Evolutionary conservation across 2,888 invertebrate species (phyloP).

Genomic region (Clepsis dumicolana): DNA sequence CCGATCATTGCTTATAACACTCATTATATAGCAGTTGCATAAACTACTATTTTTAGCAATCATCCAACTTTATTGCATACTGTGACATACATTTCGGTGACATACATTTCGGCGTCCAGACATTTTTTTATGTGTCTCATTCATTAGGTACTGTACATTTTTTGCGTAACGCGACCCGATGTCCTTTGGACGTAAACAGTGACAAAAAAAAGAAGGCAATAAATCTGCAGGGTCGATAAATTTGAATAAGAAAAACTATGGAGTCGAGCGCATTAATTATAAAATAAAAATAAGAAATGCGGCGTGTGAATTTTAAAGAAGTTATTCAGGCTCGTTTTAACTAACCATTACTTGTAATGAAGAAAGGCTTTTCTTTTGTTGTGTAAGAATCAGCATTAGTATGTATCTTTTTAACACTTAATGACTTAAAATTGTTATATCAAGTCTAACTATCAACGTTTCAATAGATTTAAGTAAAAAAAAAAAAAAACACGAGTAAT

Average conservation of each 20-base stretch:
- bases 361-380: constrained; percentile 4
- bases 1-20: no score
- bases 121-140: constrained; percentile 33
- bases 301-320: background rate
- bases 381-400: background rate
- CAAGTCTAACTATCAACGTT: no score
- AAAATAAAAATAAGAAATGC: background rate
- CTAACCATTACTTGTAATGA: background rate
- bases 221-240: constrained; percentile 69
- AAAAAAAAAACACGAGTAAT: no score
- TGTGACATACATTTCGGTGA: constrained; percentile 5
- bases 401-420: background rate
- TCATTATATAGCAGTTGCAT: no score
- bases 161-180: constrained; percentile 73
- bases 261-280: constrained; percentile 48
- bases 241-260: constrained; percentile 48
- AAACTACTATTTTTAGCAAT: background rate
- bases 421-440: no score
- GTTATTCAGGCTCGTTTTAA: background rate
- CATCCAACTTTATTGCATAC: background rate
- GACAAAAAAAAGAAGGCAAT: constrained; percentile 64
- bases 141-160: constrained; percentile 48
- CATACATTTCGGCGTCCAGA: constrained; percentile 19
- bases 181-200: constrained; percentile 69
- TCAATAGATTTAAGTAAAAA: no score